Percentiles rank a stretch among this genome's conserved stretches.
phyloP scores from a whole-genome alignment of 2,797 vertebrate genomes.

The Triplophysa yarkandensis region DNA sequence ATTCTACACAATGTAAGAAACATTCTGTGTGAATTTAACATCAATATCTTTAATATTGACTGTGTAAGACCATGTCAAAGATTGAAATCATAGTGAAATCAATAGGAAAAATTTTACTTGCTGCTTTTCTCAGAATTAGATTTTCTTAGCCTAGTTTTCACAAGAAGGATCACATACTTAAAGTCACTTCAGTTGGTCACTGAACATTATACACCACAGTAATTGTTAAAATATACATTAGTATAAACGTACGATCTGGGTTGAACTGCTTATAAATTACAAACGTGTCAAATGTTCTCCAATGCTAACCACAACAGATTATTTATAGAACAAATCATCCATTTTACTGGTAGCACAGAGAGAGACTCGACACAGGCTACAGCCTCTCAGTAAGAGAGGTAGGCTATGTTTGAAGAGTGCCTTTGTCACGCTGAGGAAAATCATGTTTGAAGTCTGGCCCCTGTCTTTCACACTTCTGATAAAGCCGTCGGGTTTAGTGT shows the following conservation, averaged over 20 bases:
- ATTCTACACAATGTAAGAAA: too few relatives aligned
- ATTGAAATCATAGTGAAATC: too few relatives aligned
- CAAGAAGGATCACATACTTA: too few relatives aligned
- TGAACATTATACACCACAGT: too few relatives aligned
- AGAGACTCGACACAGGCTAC: constrained; percentile 8
- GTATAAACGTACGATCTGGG: not conserved
- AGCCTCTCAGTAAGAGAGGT: constrained; percentile 65
- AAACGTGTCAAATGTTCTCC: not conserved
- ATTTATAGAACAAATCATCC: constrained; percentile 23
- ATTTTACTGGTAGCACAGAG: constrained; percentile 12
- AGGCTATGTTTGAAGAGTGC: constrained; percentile 73
- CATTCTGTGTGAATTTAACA: too few relatives aligned
- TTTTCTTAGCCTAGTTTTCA: too few relatives aligned
- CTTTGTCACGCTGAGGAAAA: constrained; percentile 83
- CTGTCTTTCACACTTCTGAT: constrained; percentile 82
- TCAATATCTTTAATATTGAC: too few relatives aligned
- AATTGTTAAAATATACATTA: not conserved
- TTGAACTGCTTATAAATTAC: not conserved
- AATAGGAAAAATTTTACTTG: too few relatives aligned
- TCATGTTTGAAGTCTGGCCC: constrained; percentile 85
- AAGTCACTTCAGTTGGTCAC: too few relatives aligned
- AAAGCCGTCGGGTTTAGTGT: constrained; percentile 83
- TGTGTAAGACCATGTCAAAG: too few relatives aligned
- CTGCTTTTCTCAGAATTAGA: too few relatives aligned
- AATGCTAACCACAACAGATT: constrained; percentile 19